Conservation (phyloP, 2,797 vertebrate species). For the Pipistrellus kuhlii region DNA sequence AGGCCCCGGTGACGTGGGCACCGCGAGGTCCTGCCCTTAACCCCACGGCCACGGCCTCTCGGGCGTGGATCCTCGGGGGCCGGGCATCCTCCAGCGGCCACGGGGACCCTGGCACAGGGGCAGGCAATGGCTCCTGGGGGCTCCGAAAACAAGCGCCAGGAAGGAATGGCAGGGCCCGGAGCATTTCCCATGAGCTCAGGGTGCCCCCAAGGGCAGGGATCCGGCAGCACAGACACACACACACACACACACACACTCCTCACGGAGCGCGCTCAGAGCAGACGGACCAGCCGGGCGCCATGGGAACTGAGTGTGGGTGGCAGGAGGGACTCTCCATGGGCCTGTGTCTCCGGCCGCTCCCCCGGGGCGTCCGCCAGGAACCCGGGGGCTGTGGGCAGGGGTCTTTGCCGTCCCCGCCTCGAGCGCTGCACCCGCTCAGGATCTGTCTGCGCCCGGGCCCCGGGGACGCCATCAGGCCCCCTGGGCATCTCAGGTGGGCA, state of each 20-base stretch:
- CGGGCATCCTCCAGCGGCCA: accelerated
- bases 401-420: not conserved
- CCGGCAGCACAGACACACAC: not conserved
- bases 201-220: accelerated
- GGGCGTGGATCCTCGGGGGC: not conserved
- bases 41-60: no score
- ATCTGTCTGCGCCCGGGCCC: not conserved
- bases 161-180: not conserved
- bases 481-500: not conserved
- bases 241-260: no score
- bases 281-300: accelerated
- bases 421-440: accelerated
- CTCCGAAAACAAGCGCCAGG: not conserved
- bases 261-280: accelerated
- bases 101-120: not conserved
- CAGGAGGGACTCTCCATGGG: accelerated
- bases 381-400: accelerated
- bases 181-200: not conserved
- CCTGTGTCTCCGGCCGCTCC: not conserved
- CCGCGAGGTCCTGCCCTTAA: no score
- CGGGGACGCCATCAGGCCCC: not conserved
- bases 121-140: accelerated
- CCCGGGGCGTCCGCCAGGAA: no score
- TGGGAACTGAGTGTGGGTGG: accelerated
- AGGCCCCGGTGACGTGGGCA: accelerated